Percentiles rank a stretch among this genome's conserved stretches.
Conservation (phyloP, 2,797 vertebrate genomes). For the Siniperca scherzeri region DNA sequence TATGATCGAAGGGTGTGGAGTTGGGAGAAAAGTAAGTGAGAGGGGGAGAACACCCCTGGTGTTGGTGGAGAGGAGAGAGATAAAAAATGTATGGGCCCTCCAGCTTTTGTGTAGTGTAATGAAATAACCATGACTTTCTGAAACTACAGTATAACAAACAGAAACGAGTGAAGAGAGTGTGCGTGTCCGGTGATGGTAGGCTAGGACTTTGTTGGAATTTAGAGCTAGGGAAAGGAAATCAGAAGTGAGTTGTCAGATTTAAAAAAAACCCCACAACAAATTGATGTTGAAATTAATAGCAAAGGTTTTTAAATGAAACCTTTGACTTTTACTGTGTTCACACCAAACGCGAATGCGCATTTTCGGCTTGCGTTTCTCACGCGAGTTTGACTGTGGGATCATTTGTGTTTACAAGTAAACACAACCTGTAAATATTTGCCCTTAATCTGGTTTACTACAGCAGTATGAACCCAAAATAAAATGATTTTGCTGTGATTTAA, state of each 20-base stretch:
- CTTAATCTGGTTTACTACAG: too few relatives aligned
- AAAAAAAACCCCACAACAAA: neutral
- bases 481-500: too few relatives aligned
- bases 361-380: too few relatives aligned
- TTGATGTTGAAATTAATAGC: neutral
- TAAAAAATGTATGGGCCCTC: slow-evolving; percentile 5
- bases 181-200: neutral
- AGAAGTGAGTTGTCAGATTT: neutral
- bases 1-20: neutral
- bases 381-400: too few relatives aligned
- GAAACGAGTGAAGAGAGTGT: neutral
- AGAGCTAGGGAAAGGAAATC: neutral
- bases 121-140: neutral
- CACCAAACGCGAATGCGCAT: too few relatives aligned
- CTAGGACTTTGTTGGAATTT: neutral
- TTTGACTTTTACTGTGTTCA: neutral
- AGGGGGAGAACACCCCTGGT: neutral
- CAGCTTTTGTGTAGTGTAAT: slow-evolving; percentile 2
- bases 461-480: too few relatives aligned
- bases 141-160: slow-evolving; percentile 3
- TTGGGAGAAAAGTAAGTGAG: slow-evolving; percentile 8
- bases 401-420: too few relatives aligned
- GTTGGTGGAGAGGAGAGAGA: slow-evolving; percentile 4
- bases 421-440: too few relatives aligned
- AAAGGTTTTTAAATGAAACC: neutral